phyloP scores from a whole-genome alignment of 2,797 vertebrate species.

The Aplochiton taeniatus region DNA sequence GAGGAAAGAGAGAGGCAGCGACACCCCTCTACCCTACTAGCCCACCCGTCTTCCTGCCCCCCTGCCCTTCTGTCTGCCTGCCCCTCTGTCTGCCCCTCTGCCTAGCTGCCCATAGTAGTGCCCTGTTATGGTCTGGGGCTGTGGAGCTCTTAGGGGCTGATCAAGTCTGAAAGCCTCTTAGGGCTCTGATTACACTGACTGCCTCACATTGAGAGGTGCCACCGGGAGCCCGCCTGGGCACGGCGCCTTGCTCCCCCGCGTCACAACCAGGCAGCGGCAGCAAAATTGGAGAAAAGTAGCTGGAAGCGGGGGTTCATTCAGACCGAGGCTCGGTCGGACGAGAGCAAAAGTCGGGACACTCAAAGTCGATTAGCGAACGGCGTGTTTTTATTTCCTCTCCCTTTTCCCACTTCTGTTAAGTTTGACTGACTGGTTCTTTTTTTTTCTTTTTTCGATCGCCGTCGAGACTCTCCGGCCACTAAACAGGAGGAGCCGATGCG shows the following conservation, averaged over 20 bases:
- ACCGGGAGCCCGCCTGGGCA: conserved; percentile 48
- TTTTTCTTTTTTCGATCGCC: conserved; percentile 30
- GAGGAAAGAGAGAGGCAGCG: conserved; percentile 23
- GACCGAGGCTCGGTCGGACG: conserved; percentile 41
- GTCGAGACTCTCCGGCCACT: conserved; percentile 25
- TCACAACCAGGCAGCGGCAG: conserved; percentile 51
- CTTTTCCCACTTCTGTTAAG: conserved; percentile 9
- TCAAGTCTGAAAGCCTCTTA: conserved; percentile 82
- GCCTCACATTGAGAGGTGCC: conserved; percentile 43
- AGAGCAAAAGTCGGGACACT: conserved; percentile 66
- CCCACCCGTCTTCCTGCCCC: too few species aligned
- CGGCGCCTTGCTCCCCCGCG: conserved; percentile 53
- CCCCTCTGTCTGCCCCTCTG: conserved; percentile 33
- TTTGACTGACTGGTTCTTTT: conserved; percentile 34
- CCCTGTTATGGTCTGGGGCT: conserved; percentile 54
- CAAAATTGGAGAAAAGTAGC: conserved; percentile 62
- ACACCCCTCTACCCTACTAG: too few species aligned
- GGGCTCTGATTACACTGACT: conserved; percentile 66
- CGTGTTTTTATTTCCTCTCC: neutral
- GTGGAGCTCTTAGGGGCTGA: conserved; percentile 79
- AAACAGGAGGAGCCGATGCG: conserved; percentile 18
- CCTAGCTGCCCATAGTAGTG: conserved; percentile 61
- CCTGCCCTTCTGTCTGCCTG: too few species aligned
- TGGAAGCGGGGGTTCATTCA: conserved; percentile 66
- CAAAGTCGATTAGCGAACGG: conserved; percentile 58